Base-by-base conservation (phyloP, 2,888 invertebrate species). In the Drosophila suboccidentalis region DNA sequence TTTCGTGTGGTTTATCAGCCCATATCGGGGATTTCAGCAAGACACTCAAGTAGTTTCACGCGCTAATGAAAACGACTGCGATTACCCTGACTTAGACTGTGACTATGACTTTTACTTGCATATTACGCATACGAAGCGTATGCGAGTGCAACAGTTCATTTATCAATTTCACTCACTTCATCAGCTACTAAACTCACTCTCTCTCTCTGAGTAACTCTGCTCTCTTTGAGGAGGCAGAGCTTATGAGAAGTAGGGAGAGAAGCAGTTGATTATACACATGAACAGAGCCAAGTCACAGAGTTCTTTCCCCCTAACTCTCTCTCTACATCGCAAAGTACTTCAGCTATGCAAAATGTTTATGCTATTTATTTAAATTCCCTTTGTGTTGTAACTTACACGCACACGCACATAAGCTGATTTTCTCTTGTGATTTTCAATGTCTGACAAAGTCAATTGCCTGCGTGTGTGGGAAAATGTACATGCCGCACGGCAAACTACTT, bases 351-450 rank as follows among this genome's bases (percentile, higher is more conserved):
- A 72, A 75, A 78, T 79, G 73, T 55, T 85, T 70, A 51, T 71
- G 88, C 70, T 82, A 87, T 85, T 89, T 86, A 85, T 85, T 89
- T 85, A 89, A 87, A 85, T 82, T 85, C 71, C 47, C 67, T 62
- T 67, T 65, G 64, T 73, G 51, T 46, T 41, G 43, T 22, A 38
- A 51, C 44, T 41, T 59, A 46, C 46, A 57, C 46, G 46, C 32
- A 9, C 46, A 41, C 62, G 32, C 55, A 47, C 26, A 36, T 43
- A 73, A 80, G 65, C 58, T 73, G 66, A 69, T 71, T 78, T 78
- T 69, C 57, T 73, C 82, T 78, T 74, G 71, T 82, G 78, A 67
- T 80, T 64, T 73, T 64, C 73, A 43, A 67, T 65, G 58, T 36
- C 53, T 59, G 19, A 34, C 57, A 61, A 69, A 74, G 51, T 64